Evolutionary conservation across 2,888 invertebrate genomes (phyloP), one percentile per base, ranked within the genome.

Genomic region (Aspidiotus destructor): DNA sequence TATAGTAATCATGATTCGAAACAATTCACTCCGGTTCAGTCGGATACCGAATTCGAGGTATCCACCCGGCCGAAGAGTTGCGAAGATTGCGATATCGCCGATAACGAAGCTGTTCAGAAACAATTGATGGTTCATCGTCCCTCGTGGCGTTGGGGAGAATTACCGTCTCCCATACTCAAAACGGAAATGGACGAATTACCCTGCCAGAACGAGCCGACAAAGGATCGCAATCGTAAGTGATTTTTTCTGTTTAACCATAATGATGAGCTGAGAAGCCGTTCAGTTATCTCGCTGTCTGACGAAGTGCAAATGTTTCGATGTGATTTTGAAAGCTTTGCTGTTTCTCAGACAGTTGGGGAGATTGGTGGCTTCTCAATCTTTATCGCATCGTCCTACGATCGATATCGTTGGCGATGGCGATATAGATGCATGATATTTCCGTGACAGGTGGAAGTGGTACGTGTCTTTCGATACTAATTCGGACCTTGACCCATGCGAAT

Each of bases 121-220:
- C 53, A 44, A 40, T 54, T 62, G n/a, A 48, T 62, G 40, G 65
- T 69, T 57, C 71, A 70, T 63, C 70, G 70, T 11, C 57, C 69
- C 75, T 89, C 89, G 69, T 92, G 93, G 93, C 85, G 89, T 73
- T 90, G 93, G 93, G 93, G 93, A 17, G 92, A 92, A 76, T 79
- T 93, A 72, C 92, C 92, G 0, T 81, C 80, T 72, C 81, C 79
- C 58, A 81, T 75, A 16, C 80, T 79, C 2, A 75, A 77, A 1
- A 61, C 62, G 40, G 70, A 71, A 48, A 64, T 70, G 15, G 62
- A 70, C 53, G 71, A 71, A 48, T 62, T 67, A 55, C 63, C 70
- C 9, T 63, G 71, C 44, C 69, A 70, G 55, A 70, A 69, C 60
- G 72, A 72, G 60, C 68, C 69, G 1, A 53, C 69, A 15, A 74